Base-by-base conservation (phyloP, 2,888 invertebrate genomes). In the Netelia virgata region DNA sequence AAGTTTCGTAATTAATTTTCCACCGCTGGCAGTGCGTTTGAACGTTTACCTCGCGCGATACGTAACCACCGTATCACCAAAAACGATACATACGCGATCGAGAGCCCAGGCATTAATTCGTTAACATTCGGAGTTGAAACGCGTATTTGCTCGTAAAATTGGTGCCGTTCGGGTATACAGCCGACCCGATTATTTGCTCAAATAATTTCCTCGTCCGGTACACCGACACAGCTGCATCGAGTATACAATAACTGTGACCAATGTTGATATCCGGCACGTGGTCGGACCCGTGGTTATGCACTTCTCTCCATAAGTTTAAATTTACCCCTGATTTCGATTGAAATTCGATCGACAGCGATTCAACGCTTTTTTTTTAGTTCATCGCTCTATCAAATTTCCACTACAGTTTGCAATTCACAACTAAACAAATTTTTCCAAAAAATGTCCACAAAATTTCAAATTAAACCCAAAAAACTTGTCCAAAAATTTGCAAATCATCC, bases 111-210 rank as follows among this genome's bases (percentile, higher is more conserved):
- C 88, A 91, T 91, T 91, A 91, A 92, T 92, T 91, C 90, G 89
- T 90, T 89, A 90, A 88, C 87, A 88, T 88, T 85, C 88, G 85
- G 87, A 87, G 88, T 87, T 87, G 86, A 88, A 86, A 89, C 88
- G 90, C 72, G 53, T 91, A 92, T 91, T 91, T 91, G 89, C 88
- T 87, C 90, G 90, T 91, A 90, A 92, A 92, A 92, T 92, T 92
- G 86, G 84, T 84, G 80, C 77, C 82, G 83, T 81, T 73, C 86
- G 80, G 28, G 87, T 85, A 82, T 86, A 86, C 57, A 79, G 74
- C 64, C 78, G 75, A 59, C 59, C 82, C 87, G 90, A 91, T 91
- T 91, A 92, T 91, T 92, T 91, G 89, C 90, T 88, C 88, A 89
- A 89, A 90, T 90, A 91, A 91, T 92, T 91, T 90, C 88, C 88